Evolutionary conservation across 2,888 invertebrate genomes (phyloP).

Genomic region (Caenorhabditis uteleia): DNA sequence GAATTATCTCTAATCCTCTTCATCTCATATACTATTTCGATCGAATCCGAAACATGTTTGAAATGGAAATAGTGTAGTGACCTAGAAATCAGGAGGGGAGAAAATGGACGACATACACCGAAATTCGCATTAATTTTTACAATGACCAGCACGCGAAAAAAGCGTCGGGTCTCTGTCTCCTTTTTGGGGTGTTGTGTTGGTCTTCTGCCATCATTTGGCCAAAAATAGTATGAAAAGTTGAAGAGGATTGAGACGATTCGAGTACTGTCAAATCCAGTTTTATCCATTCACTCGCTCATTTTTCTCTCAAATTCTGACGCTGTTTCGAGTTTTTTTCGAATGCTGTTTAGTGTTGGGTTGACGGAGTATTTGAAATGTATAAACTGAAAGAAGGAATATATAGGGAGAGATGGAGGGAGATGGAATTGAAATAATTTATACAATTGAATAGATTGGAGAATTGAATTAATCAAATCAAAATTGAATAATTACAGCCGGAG

Average conservation of each 20-base stretch:
- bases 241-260: slow-evolving; percentile 1
- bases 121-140: slow-evolving; percentile 38
- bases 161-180: no score
- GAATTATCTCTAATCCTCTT: no score
- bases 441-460: background rate
- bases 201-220: no score
- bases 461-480: background rate
- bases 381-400: slow-evolving; percentile 4
- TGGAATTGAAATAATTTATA: background rate
- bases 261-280: slow-evolving; percentile 24
- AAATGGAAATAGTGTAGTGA: no score
- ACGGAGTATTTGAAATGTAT: slow-evolving; percentile 7
- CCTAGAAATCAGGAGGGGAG: no score
- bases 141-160: slow-evolving; percentile 8
- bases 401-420: background rate
- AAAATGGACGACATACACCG: slow-evolving; percentile 8
- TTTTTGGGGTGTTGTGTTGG: no score
- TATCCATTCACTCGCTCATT: background rate
- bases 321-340: slow-evolving; percentile 4
- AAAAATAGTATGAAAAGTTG: slow-evolving; percentile 4
- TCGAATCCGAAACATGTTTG: no score
- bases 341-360: background rate
- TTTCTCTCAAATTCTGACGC: slow-evolving; percentile 6
- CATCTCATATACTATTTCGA: no score
- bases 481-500: slow-evolving; percentile 27